phyloP scores from a whole-genome alignment of 2,888 invertebrate species.

The Eugnorisma glareosa region DNA sequence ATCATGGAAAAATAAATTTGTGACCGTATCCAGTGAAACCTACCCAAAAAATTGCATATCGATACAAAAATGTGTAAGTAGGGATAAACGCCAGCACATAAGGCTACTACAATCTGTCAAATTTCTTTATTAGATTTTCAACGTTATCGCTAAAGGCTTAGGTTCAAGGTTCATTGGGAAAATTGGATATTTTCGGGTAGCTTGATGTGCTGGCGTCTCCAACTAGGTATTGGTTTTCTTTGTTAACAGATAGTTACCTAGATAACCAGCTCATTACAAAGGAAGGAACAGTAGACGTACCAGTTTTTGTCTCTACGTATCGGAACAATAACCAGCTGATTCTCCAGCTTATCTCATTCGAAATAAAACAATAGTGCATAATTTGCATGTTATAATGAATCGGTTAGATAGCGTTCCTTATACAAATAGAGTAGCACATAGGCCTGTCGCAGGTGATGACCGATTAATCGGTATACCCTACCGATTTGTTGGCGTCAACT shows the following conservation, averaged over 20 bases:
- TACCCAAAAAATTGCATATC: not conserved
- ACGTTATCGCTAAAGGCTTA: no score
- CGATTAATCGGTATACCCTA: constrained; percentile 24
- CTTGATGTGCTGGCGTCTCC: no score
- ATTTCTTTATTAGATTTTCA: no score
- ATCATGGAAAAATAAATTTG: not conserved
- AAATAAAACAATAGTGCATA: constrained; percentile 30
- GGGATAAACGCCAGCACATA: no score
- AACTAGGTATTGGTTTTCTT: no score
- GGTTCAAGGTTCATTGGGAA: no score
- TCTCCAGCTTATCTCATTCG: constrained; percentile 13
- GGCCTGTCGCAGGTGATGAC: constrained; percentile 7
- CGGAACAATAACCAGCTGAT: constrained; percentile 13
- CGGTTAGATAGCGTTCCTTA: constrained; percentile 10
- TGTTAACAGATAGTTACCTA: not conserved
- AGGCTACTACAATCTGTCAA: no score
- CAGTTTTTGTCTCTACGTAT: constrained; percentile 28
- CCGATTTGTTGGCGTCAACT: constrained; percentile 39
- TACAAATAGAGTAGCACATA: constrained; percentile 31
- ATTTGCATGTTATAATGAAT: constrained; percentile 59
- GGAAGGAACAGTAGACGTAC: not conserved
- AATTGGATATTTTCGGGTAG: no score
- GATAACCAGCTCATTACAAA: not conserved
- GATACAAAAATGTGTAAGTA: not conserved
- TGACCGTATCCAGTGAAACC: not conserved